Percentiles rank a stretch among this genome's conserved stretches.
Conservation (phyloP, 2,888 invertebrate genomes). For the Corythucha ciliata region DNA sequence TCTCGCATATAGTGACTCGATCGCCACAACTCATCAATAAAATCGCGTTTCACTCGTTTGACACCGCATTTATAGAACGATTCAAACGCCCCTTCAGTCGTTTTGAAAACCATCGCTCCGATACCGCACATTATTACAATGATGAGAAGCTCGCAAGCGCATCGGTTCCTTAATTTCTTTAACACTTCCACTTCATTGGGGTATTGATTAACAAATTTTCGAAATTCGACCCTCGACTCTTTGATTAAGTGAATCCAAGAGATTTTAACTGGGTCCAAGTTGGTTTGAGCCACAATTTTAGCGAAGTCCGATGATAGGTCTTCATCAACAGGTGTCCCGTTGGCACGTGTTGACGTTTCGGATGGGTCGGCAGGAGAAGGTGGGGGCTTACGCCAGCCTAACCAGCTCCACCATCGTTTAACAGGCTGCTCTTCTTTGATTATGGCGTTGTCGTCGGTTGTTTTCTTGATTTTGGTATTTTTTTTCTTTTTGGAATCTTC, state of each 20-base stretch:
- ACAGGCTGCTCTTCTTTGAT: too few relatives aligned
- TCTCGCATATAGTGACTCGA: constrained; percentile 72
- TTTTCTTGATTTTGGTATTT: background rate
- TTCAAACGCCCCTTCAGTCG: constrained; percentile 76
- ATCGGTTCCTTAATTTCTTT: constrained; percentile 52
- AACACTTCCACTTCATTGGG: constrained; percentile 49
- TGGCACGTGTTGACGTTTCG: background rate
- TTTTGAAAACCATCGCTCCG: constrained; percentile 70
- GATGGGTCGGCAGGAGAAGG: background rate
- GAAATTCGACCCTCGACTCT: constrained; percentile 33
- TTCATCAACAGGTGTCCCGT: constrained; percentile 14
- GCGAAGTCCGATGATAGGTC: constrained; percentile 16
- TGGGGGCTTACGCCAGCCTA: too few relatives aligned
- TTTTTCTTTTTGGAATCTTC: background rate
- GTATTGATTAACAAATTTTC: constrained; percentile 45
- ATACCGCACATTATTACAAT: constrained; percentile 64
- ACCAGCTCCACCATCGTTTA: too few relatives aligned
- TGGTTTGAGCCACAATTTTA: constrained; percentile 13
- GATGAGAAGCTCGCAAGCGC: constrained; percentile 58
- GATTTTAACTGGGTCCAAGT: constrained; percentile 1
- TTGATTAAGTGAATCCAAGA: constrained; percentile 23
- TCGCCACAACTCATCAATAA: constrained; percentile 72
- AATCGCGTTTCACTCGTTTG: constrained; percentile 74
- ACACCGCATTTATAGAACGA: constrained; percentile 80
- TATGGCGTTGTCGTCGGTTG: background rate